Evolutionary conservation across 2,888 invertebrate species (phyloP), one percentile per base, ranked within the genome.

Genomic region (Kuschelorhynchus macadamiae): DNA sequence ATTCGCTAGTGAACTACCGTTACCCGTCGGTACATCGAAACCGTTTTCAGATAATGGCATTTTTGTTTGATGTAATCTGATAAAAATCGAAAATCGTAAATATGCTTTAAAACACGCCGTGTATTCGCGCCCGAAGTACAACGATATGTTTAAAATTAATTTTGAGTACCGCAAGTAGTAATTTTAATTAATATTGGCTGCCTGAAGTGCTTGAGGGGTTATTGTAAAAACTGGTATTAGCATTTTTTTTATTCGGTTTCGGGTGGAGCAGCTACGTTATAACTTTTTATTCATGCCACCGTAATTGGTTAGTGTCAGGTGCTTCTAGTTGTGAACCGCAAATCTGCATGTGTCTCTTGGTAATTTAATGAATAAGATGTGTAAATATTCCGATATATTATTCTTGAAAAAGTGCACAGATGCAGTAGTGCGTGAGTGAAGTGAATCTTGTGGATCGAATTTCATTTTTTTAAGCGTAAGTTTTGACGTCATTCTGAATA

Each of bases 1-100:
- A 7, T 2, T 16, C 14, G 14, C 14, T 41, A 41, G 14, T 16
- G 25, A 21, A 47, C 47, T 25, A 47, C 25, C 14, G 14, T 25
- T 25, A 18, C 14, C 25, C 21, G 12, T 12, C 36, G 36, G 18
- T 17, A 44, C 18, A 62, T 53, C 41, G 44, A 53, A 44, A 42
- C 52, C 52, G 44, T 62, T 25, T 52, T 39, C 32, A 62, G 62
- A 62, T 62, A 53, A 44, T 62, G 53, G 32, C 42, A 50, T 50
- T 62, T 62, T 62, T 50, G 62, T 62, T 62, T 62, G 44, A 52
- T 42, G 44, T 21, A 42, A 21, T 17, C 52, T 53, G 52, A 62
- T 62, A 62, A 62, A 21, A 41, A 52, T 17, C 41, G 18, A 20
- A 42, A 30, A 60, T 47, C 50, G 53, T 62, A 62, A 62, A 61